Evolutionary conservation across 2,113 vertebrate species (phyloP), one percentile per base, ranked within the genome.

Genomic region (Perccottus glenii): DNA sequence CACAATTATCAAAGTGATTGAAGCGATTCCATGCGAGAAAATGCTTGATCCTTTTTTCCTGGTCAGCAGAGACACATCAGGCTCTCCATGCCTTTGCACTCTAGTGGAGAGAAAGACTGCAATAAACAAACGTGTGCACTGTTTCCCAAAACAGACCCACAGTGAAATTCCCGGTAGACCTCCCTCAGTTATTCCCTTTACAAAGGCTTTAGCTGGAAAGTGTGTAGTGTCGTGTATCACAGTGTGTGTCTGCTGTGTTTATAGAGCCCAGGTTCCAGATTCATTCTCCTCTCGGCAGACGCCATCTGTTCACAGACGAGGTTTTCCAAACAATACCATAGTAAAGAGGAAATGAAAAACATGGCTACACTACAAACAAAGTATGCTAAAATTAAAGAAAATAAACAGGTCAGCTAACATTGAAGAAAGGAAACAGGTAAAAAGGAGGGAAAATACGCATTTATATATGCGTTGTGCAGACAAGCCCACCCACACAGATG

Each of bases 271-370:
- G 82, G 80, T 84, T 89, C 77, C 77, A 84, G 77, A 70, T 89
- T 79, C 72, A 67, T 77, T 85, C 78, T 88, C 75, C 81, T 88
- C 82, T 74, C 68, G 73, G 78, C 87, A 86, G 87, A 87, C 61
- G 57, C 89, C 91, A 93, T 93, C 92, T 92, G 89, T 84, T 92
- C 86, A 53, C 70, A 43, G 63, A 85, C 78, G 86, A 88, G 74
- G 74, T 82, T 80, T 85, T 87, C 89, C 91, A 90, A 90, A 92
- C 78, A 83, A 67, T 84, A 86, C 80, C 80, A 73, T 68, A 75
- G 50, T 64, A 81, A 83, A 85, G 59, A 64, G 63, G 75, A 70
- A 70, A 60, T 61, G 44, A 74, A 61, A 77, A 73, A 74, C 63
- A 80, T 75, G 76, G 79, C 74, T 60, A 52, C 49, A 65, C 55